These are phyloP conservation scores for Pygoscelis antarcticus DNA, from an alignment of 2,113 vertebrate species.

Conservation along the genomic window DNA sequence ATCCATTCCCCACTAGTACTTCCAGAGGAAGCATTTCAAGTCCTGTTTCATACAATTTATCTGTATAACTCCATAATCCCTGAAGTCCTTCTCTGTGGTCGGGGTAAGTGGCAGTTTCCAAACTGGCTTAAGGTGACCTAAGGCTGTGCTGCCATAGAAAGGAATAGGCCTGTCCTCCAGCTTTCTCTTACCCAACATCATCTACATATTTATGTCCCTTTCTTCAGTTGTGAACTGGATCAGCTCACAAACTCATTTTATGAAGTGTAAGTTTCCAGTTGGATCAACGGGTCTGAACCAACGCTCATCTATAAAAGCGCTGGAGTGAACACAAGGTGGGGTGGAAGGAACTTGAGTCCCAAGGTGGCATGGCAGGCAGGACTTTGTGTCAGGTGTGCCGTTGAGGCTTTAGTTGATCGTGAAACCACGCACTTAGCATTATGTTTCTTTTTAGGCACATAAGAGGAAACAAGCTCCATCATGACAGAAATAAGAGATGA, in stretches of 20 bases:
- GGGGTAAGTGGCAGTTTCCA: not conserved
- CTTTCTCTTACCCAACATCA: not conserved
- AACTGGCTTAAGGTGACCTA: not conserved
- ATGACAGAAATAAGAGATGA: not conserved
- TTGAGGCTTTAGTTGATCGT: not conserved
- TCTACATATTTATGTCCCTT: not conserved
- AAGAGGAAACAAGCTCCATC: not conserved
- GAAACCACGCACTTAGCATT: not conserved
- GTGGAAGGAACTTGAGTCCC: not conserved
- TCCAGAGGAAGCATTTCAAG: not conserved
- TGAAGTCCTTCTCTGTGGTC: not conserved
- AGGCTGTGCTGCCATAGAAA: not conserved
- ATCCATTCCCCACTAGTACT: not conserved
- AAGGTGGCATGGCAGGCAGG: not conserved
- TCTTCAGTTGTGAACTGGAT: not conserved
- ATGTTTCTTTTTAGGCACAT: not conserved
- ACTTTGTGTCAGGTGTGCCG: not conserved
- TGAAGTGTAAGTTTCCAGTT: not conserved
- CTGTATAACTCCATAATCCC: not conserved
- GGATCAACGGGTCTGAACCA: not conserved
- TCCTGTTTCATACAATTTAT: not conserved
- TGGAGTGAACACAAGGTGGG: not conserved
- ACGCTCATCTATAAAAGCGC: fast-evolving
- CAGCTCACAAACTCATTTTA: not conserved
- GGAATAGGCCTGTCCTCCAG: not conserved